Evolutionary conservation across 2,888 invertebrate species (phyloP).

Genomic region (Lepidocyrtinus sp.): DNA sequence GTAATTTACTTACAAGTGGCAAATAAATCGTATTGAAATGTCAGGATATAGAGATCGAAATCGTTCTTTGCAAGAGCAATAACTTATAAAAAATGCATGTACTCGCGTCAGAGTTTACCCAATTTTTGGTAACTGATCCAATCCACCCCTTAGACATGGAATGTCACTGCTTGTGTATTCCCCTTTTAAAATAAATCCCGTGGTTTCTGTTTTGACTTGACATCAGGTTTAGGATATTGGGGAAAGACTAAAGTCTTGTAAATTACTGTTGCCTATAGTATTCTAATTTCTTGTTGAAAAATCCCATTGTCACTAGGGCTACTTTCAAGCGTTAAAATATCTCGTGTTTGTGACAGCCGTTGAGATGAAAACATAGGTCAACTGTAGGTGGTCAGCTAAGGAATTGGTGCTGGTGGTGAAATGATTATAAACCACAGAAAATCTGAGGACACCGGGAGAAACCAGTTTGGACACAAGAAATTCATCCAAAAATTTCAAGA

Average conservation of each 20-base stretch:
- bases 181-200: background rate
- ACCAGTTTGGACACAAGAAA: too few relatives aligned
- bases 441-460: too few relatives aligned
- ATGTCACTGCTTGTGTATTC: constrained; percentile 20
- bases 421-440: too few relatives aligned
- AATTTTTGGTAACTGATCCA: too few relatives aligned
- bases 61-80: background rate
- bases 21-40: too few relatives aligned
- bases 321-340: background rate
- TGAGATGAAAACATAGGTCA: constrained; percentile 14
- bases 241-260: background rate
- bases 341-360: constrained; percentile 18
- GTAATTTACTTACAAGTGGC: background rate
- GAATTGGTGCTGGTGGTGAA: too few relatives aligned
- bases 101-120: too few relatives aligned
- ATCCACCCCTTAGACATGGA: too few relatives aligned
- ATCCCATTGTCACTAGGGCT: background rate
- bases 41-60: too few relatives aligned
- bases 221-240: constrained; percentile 14
- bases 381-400: background rate
- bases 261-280: background rate
- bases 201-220: constrained; percentile 41
- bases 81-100: background rate
- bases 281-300: background rate
- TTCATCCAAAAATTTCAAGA: too few relatives aligned